Percentiles rank a stretch among this genome's conserved stretches.
Conservation (phyloP, 2,113 vertebrate species). For the Regulus satrapa region DNA sequence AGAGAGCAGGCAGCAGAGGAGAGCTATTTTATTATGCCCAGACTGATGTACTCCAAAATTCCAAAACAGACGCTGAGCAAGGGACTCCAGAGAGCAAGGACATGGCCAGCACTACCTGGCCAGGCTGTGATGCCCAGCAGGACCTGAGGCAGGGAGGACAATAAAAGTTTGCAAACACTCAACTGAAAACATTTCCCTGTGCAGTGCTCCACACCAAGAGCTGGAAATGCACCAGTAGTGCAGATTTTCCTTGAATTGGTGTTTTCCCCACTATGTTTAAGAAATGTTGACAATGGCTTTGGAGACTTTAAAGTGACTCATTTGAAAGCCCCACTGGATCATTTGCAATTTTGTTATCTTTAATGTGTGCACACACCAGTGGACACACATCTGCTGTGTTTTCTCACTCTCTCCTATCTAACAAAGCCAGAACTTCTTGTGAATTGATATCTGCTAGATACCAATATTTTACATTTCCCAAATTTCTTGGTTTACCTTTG, state of each 20-base stretch:
- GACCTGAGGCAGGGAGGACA: background rate
- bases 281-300: background rate
- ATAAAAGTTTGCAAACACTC: background rate
- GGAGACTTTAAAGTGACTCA: background rate
- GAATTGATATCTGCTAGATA: background rate
- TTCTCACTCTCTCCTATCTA: background rate
- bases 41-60: background rate
- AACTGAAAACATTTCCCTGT: background rate
- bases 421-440: background rate
- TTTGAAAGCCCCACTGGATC: background rate
- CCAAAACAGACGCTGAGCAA: background rate
- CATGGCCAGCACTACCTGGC: background rate
- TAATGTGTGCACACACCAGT: background rate
- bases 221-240: background rate
- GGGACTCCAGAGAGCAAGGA: background rate
- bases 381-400: background rate
- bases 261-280: rapidly evolving
- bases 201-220: background rate
- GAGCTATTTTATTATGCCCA: background rate
- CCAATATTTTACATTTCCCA: background rate
- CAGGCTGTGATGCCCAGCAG: background rate
- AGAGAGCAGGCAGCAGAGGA: background rate
- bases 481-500: background rate
- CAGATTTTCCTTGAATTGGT: background rate
- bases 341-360: background rate